Base-by-base conservation (phyloP, 2,888 invertebrate genomes). In the Ectobius pallidus region DNA sequence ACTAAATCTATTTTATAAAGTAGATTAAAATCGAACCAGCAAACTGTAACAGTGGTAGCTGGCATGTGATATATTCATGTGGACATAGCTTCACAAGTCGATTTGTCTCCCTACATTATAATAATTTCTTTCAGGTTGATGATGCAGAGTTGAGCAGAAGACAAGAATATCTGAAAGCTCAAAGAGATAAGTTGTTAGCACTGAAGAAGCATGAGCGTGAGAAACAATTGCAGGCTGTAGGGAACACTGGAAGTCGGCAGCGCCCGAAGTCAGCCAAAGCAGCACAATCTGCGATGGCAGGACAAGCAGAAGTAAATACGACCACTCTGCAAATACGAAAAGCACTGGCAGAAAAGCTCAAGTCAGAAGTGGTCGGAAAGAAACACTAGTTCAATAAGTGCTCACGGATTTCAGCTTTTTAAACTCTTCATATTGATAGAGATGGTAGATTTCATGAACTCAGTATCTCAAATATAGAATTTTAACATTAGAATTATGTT, bases 181-280 rank as follows among this genome's bases (percentile, higher is more conserved):
- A 97, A 81, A 87, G 97, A 27, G 97, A 97, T 82, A 95, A 96
- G 81, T 86, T 98, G 69, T 86, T 97, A 55, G 93, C 93, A 22
- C 85, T 97, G 80, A 98, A 97, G 83, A 94, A 93, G 80, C 91
- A 93, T 81, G 95, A 93, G 25, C 87, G 97, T 22, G 92, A 93
- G 80, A 91, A 92, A 77, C 90, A 93, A 80, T 85, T 96, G 7
- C 89, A 88, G 42, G 88, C 87, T 16, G 68, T 70, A 16, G 75
- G 69, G 42, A 62, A 62, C 14, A 34, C 18, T 9, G 42, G 58
- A 14, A 77, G 79, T 46, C 80, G 79, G 9, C 75, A 78, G 32
- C 78, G 91, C 34, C 95, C 95, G 0, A 89, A 89, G 72, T 94
- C 94, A 0, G 92, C 94, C 0, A 87, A 88, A 75, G 90, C 89